Base-by-base conservation (phyloP, 2,113 vertebrate species). In the Glaucidium brasilianum region DNA sequence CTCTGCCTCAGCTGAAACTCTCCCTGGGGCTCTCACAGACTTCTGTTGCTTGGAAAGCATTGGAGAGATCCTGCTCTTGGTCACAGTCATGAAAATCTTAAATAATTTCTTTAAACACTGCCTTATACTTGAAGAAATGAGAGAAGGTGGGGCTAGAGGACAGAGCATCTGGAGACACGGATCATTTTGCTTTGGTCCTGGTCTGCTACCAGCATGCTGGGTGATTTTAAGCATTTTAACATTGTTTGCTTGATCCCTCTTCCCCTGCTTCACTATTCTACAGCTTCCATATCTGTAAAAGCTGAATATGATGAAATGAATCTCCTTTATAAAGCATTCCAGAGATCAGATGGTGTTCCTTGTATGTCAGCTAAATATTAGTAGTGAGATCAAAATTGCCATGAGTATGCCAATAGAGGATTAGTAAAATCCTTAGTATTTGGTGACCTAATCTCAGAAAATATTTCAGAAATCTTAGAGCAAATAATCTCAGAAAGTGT, bases 401-500 rank as follows among this genome's bases (percentile, higher is more conserved):
- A 26, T 56, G 67, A 85, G 14, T 39, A 49, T 95, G 77, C 69
- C 90, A 96, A 79, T 27, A 87, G 39, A 53, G 39, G 81, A 90
- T 93, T 90, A 93, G 77, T 79, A 56, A 90, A 96, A 92, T 50
- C 81, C 74, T 90, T 68, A 88, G 49, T 79, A 88, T 76, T 94
- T 90, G 21, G 62, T 93, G 85, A 96, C 45, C 43, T 93, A 87
- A 75, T 72, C 77, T 85, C 53, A 88, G 77, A 86, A 95, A 91
- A 29, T 34, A 92, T 88, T 95, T 80, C 86, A 67, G 67, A 96
- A 96, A 94, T 89, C 58, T 90, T 76, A 68, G 12, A 67, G 72
- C 62, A 96, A 91, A 95, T 94, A 63, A 68, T 66, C 37, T 72
- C 80, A 83, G 58, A 41, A 95, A 89, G 37, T 47, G 75, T 8